phyloP scores from a whole-genome alignment of 2,797 vertebrate species.

The Acanthis flammea region DNA sequence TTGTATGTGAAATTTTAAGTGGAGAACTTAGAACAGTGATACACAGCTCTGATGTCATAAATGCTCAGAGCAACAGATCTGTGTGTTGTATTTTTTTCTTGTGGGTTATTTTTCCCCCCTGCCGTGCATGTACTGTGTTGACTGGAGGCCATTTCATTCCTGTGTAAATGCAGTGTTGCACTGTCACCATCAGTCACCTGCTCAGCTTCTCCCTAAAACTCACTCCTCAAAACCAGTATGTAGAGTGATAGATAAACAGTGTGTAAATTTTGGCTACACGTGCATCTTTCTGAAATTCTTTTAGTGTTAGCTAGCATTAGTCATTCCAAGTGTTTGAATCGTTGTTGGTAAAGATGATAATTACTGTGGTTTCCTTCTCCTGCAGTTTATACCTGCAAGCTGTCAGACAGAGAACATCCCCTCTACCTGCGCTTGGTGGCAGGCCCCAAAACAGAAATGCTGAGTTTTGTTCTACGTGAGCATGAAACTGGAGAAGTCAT shows the following conservation, averaged over 20 bases:
- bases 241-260: background rate
- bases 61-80: background rate
- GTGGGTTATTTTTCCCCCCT: background rate
- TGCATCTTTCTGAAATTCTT: background rate
- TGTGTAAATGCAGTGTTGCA: background rate
- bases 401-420: conserved; percentile 90
- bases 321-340: background rate
- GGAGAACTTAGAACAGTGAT: background rate
- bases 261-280: background rate
- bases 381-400: conserved; percentile 92
- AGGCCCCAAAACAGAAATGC: conserved; percentile 85
- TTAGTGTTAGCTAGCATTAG: rapidly evolving
- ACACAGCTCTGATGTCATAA: background rate
- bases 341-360: background rate
- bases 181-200: background rate
- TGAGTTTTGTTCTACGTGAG: conserved; percentile 93
- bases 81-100: background rate
- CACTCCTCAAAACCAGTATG: background rate
- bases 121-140: background rate
- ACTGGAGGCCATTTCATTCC: background rate
- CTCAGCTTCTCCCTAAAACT: background rate
- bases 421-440: conserved; percentile 91
- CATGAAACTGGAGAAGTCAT: conserved; percentile 95
- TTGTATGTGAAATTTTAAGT: background rate
- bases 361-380: background rate